Conservation (phyloP, 2,888 invertebrate species). For the Acrobeloides nanus region DNA sequence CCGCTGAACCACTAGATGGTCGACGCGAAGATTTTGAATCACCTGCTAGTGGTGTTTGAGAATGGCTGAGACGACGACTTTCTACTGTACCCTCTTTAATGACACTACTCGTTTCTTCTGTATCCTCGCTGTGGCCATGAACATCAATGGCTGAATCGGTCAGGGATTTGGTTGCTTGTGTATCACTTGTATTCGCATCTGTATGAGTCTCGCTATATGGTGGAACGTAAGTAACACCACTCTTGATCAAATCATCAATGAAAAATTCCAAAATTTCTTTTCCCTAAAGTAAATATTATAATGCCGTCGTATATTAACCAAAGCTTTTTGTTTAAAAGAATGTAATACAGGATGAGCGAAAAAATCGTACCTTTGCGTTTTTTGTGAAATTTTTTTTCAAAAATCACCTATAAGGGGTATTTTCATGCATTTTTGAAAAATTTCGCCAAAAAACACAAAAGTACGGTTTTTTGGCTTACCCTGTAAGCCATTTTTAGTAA, state of each 20-base stretch:
- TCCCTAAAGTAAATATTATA: slow-evolving; percentile 62
- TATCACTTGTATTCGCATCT: not conserved
- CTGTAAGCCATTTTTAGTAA: slow-evolving; percentile 2
- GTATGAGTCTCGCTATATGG: slow-evolving; percentile 47
- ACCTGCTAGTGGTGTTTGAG: not conserved
- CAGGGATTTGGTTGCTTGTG: slow-evolving; percentile 12
- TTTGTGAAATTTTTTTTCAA: too few relatives aligned
- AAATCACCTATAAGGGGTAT: too few relatives aligned
- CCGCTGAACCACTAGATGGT: not conserved
- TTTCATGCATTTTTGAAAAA: too few relatives aligned
- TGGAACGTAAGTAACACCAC: slow-evolving; percentile 66
- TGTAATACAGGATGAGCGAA: slow-evolving; percentile 3
- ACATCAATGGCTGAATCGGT: slow-evolving; percentile 43
- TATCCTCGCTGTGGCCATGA: slow-evolving; percentile 21
- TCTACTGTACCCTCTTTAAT: slow-evolving; percentile 4
- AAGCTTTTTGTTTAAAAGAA: slow-evolving; percentile 2
- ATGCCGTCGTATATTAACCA: not conserved
- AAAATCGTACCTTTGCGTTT: too few relatives aligned
- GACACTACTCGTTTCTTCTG: slow-evolving; percentile 8
- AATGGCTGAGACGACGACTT: not conserved
- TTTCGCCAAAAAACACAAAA: too few relatives aligned
- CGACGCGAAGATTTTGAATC: not conserved
- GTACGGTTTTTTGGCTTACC: too few relatives aligned
- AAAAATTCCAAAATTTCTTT: slow-evolving; percentile 88
- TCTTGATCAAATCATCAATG: slow-evolving; percentile 69